These are phyloP conservation scores for Loxodonta africana DNA, from an alignment of 2,113 vertebrate species.

Conservation along the genomic window DNA sequence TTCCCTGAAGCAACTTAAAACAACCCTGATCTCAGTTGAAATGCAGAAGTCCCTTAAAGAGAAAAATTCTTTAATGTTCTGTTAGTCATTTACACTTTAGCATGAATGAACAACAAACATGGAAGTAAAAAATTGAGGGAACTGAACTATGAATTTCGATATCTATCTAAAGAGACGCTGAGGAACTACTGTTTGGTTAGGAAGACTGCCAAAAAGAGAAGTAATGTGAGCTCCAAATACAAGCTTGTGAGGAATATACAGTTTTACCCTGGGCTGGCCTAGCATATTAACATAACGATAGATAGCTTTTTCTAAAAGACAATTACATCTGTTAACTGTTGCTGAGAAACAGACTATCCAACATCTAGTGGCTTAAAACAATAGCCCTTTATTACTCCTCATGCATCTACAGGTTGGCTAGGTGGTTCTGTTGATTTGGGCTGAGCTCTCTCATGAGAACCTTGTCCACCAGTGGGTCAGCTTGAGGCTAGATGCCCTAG, in stretches of 20 bases:
- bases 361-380: background rate
- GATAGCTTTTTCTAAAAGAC: background rate
- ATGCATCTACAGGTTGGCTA: background rate
- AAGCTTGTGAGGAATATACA: background rate
- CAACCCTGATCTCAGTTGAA: background rate
- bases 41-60: background rate
- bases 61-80: background rate
- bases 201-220: background rate
- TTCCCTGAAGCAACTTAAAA: background rate
- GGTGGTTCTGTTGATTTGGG: no score
- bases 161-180: no score
- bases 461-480: no score
- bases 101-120: background rate
- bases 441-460: no score
- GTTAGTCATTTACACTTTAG: background rate
- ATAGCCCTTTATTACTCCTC: background rate
- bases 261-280: background rate
- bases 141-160: background rate
- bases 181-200: background rate
- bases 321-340: background rate
- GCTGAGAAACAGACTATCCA: background rate
- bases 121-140: background rate
- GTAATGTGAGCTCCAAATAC: background rate
- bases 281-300: background rate
- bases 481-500: no score